phyloP scores from a whole-genome alignment of 1,140 invertebrate genomes.

The Brachionus asplanchnoidis region DNA sequence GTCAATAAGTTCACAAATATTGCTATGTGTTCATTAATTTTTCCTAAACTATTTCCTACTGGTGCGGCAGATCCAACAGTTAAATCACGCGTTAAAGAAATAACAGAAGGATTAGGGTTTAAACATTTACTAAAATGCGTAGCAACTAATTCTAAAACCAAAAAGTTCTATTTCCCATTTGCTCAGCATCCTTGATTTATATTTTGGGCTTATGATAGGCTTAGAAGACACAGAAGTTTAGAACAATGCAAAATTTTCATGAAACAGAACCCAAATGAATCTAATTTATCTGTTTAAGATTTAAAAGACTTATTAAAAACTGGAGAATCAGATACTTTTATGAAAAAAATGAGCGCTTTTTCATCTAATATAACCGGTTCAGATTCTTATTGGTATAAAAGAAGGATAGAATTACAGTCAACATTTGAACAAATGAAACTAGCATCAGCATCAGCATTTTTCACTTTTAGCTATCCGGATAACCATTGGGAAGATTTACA shows the following conservation, averaged over 20 bases:
- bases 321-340: not conserved
- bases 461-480: no score
- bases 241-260: constrained; percentile 11
- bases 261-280: not conserved
- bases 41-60: not conserved
- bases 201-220: constrained; percentile 5
- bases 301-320: not conserved
- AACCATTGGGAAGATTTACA: no score
- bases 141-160: not conserved
- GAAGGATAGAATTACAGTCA: not conserved
- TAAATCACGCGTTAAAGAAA: not conserved
- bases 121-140: not conserved
- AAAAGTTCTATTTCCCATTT: not conserved
- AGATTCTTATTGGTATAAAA: not conserved
- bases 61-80: not conserved
- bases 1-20: not conserved
- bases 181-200: not conserved
- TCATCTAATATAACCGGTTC: not conserved
- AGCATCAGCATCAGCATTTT: not conserved
- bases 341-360: not conserved
- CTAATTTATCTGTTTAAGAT: not conserved
- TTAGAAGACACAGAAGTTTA: not conserved
- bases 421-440: not conserved
- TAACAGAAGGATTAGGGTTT: not conserved
- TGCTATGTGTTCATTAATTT: not conserved